Evolutionary conservation across 2,113 vertebrate genomes (phyloP).

Genomic region (Ariopsis seemanni): DNA sequence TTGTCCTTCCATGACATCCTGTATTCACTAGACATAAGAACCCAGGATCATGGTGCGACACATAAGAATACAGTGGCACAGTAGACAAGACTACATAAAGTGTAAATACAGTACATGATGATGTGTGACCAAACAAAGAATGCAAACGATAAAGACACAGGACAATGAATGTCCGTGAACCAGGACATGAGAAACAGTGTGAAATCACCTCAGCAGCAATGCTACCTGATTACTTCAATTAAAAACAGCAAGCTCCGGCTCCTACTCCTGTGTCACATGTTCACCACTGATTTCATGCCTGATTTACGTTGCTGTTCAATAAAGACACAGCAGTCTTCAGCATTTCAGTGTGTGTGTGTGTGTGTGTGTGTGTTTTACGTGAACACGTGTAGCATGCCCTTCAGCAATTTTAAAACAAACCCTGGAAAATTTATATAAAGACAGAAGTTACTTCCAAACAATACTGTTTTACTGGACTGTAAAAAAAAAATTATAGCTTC

Average conservation of each 20-base stretch:
- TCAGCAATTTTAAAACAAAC: constrained; percentile 25
- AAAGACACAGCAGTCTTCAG: constrained; percentile 12
- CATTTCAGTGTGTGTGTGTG: constrained; percentile 20
- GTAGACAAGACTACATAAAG: neutral
- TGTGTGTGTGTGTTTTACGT: neutral
- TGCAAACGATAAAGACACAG: neutral
- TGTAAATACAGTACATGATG: neutral
- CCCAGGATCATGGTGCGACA: neutral
- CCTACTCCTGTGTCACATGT: constrained; percentile 7
- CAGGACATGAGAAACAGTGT: neutral
- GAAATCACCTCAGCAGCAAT: neutral
- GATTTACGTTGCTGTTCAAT: constrained; percentile 45
- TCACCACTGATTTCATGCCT: constrained; percentile 42
- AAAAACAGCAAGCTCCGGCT: neutral
- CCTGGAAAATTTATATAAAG: constrained; percentile 45
- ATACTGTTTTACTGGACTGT: constrained; percentile 30
- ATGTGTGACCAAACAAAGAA: neutral
- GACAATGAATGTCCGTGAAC: neutral
- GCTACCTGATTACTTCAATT: neutral
- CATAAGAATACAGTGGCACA: neutral
- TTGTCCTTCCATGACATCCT: neutral
- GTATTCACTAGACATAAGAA: neutral
- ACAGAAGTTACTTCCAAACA: constrained; percentile 18
- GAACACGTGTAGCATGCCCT: constrained; percentile 14
- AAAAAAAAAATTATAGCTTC: constrained; percentile 40